Percentiles rank a stretch among this genome's conserved stretches.
These are phyloP conservation scores for Chymomyza fuscimana DNA, from an alignment of 2,888 invertebrate genomes.

Conservation along the genomic window DNA sequence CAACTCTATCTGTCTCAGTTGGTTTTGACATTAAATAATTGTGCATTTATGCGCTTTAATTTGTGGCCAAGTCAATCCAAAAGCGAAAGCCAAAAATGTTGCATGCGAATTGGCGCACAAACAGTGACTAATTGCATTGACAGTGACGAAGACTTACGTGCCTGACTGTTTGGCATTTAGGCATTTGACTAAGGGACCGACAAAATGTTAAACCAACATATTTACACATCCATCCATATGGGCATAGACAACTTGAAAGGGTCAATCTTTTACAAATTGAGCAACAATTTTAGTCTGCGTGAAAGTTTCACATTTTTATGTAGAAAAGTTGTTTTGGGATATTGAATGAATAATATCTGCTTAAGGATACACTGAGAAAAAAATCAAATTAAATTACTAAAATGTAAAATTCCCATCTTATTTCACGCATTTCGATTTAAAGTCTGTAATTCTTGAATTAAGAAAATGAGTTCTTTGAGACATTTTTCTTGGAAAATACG, in stretches of 20 bases:
- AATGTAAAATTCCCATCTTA: no score
- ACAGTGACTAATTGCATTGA: slow-evolving; percentile 65
- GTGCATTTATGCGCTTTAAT: slow-evolving; percentile 75
- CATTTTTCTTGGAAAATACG: no score
- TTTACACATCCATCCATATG: neutral
- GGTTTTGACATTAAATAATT: slow-evolving; percentile 67
- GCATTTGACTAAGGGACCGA: neutral
- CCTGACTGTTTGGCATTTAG: slow-evolving; percentile 4
- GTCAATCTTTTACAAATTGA: neutral
- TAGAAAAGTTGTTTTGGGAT: no score
- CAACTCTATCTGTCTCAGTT: slow-evolving; percentile 22
- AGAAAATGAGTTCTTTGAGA: no score
- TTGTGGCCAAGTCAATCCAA: slow-evolving; percentile 57
- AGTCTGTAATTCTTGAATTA: no score
- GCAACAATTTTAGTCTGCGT: no score
- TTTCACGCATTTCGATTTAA: no score
- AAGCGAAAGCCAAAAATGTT: slow-evolving; percentile 33
- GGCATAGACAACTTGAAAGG: neutral
- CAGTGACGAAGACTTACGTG: neutral
- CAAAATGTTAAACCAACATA: neutral
- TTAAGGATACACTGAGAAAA: no score
- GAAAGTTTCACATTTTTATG: no score
- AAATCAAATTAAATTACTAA: no score
- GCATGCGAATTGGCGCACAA: slow-evolving; percentile 49
- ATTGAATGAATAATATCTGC: no score